Conservation (phyloP, 2,113 vertebrate species). For the Hippocampus guttulatus region DNA sequence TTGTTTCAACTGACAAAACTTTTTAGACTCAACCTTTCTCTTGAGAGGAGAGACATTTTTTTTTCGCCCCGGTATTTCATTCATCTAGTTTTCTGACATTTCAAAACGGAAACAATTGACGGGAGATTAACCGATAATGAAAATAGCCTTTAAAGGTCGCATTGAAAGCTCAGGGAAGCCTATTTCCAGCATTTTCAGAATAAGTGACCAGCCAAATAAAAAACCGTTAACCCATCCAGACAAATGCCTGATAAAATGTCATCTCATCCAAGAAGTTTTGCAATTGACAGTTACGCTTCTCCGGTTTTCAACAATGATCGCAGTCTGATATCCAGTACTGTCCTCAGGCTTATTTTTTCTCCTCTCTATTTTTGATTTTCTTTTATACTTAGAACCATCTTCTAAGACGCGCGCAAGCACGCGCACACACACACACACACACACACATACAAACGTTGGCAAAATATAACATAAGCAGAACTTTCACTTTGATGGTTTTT, state of each 20-base stretch:
- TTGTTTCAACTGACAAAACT: not conserved
- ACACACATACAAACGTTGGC: no score
- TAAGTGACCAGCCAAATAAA: not conserved
- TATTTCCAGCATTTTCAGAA: not conserved
- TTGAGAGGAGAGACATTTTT: not conserved
- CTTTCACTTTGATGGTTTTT: no score
- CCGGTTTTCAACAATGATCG: not conserved
- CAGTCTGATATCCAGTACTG: not conserved
- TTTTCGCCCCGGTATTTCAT: not conserved
- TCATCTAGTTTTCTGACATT: not conserved
- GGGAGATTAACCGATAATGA: not conserved
- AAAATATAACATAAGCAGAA: no score
- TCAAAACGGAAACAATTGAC: not conserved
- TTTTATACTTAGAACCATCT: no score
- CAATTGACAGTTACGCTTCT: not conserved
- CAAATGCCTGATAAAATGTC: not conserved
- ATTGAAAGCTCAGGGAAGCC: not conserved
- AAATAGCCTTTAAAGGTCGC: constrained; percentile 2
- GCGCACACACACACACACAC: no score
- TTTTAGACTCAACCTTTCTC: not conserved
- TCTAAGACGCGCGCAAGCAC: no score
- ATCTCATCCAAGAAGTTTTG: not conserved
- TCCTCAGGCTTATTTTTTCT: not conserved
- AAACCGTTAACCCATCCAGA: not conserved
- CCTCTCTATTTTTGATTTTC: not conserved